Conservation (phyloP, 2,797 vertebrate genomes). For the Coregonus suidteri region DNA sequence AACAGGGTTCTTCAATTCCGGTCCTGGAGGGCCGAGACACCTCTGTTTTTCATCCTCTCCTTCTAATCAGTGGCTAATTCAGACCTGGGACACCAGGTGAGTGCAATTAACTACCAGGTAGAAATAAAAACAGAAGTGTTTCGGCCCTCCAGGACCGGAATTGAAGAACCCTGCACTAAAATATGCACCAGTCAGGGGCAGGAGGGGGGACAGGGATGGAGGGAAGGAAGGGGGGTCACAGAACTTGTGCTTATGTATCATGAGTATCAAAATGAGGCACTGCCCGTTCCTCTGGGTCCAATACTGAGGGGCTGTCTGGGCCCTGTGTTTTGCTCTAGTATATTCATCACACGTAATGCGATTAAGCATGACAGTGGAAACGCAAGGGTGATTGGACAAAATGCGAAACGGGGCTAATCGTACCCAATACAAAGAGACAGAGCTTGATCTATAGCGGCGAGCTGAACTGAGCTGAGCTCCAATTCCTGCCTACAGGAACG, state of each 20-base stretch:
- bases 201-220: not conserved
- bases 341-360: conserved; percentile 27
- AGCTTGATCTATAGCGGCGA: not conserved
- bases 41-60: no score
- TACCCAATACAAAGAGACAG: not conserved
- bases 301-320: conserved; percentile 20
- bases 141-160: no score
- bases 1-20: not conserved
- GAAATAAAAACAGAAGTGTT: no score
- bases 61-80: no score
- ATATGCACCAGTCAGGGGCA: conserved; percentile 51
- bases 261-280: conserved; percentile 62
- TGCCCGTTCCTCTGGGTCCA: conserved; percentile 49
- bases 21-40: no score
- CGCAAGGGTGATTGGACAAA: conserved; percentile 25
- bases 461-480: not conserved
- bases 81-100: no score
- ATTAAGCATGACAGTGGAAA: conserved; percentile 14
- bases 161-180: not conserved
- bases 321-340: conserved; percentile 21
- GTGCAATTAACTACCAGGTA: no score
- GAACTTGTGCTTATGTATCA: conserved; percentile 65
- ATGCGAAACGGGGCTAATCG: not conserved
- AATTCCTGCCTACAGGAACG: not conserved
- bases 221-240: conserved; percentile 27